phyloP scores from a whole-genome alignment of 1,140 invertebrate genomes.

The Sycobia sp. region DNA sequence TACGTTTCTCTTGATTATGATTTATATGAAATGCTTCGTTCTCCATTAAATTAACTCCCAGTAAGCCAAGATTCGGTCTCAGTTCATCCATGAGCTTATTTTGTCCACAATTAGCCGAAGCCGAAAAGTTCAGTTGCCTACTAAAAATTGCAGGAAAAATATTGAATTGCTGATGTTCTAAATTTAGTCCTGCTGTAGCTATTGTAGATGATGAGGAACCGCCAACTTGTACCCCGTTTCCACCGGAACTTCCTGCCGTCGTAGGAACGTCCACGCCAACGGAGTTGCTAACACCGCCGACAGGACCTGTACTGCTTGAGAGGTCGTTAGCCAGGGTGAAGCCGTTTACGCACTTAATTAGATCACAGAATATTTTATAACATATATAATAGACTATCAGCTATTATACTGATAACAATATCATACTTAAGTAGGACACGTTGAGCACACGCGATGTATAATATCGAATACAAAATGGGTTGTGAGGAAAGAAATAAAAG shows the following conservation, averaged over 20 bases:
- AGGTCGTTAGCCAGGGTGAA: constrained; percentile 62
- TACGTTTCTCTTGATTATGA: constrained; percentile 66
- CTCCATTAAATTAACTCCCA: constrained; percentile 79
- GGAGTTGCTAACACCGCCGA: constrained; percentile 51
- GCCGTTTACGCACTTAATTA: constrained; percentile 46
- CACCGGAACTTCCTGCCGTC: constrained; percentile 39
- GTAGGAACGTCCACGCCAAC: constrained; percentile 48
- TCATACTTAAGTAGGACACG: too few species aligned
- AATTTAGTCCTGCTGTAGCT: constrained; percentile 62
- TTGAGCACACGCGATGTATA: too few species aligned
- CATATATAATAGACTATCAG: too few species aligned
- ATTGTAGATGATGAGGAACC: constrained; percentile 38
- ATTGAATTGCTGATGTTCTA: constrained; percentile 82
- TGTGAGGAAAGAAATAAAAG: too few species aligned
- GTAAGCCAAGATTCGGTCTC: constrained; percentile 77
- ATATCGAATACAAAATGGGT: too few species aligned
- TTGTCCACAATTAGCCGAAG: constrained; percentile 70
- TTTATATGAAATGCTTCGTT: constrained; percentile 72
- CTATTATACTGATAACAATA: too few species aligned
- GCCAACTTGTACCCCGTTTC: constrained; percentile 22
- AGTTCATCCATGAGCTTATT: constrained; percentile 83
- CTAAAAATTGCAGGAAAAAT: constrained; percentile 88
- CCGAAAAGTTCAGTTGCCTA: constrained; percentile 80
- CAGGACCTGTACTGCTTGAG: constrained; percentile 59
- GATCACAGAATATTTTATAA: too few species aligned